phyloP scores from a whole-genome alignment of 53 echinoderm and acorn worm species.

The Holothuria scabra region DNA sequence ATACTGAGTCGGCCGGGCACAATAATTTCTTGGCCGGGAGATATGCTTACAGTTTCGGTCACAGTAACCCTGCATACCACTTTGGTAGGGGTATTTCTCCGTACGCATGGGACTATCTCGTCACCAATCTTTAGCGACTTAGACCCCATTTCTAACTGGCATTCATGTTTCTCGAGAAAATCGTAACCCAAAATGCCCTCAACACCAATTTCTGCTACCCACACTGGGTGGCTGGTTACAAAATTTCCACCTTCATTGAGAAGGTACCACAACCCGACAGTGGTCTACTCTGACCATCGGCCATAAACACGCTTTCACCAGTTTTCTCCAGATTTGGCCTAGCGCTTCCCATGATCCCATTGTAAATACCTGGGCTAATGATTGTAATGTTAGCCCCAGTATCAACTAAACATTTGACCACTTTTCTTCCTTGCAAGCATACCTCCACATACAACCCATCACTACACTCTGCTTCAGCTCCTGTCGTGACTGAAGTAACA shows the following conservation, averaged over 20 bases:
- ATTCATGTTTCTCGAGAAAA: not conserved
- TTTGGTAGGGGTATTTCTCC: not conserved
- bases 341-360: not conserved
- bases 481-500: not conserved
- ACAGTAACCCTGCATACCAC: not conserved
- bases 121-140: not conserved
- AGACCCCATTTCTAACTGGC: not conserved
- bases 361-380: not conserved
- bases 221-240: not conserved
- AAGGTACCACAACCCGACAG: slow-evolving; percentile 9
- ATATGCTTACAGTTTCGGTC: not conserved
- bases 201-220: not conserved
- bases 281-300: slow-evolving; percentile 2
- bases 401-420: not conserved
- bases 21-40: not conserved
- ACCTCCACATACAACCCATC: too few relatives aligned
- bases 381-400: too few relatives aligned
- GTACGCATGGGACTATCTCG: not conserved
- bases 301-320: slow-evolving; percentile 4
- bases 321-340: not conserved
- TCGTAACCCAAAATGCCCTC: not conserved
- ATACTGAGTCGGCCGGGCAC: not conserved
- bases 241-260: too few relatives aligned
- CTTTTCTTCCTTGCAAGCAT: too few relatives aligned
- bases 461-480: too few relatives aligned